Conservation (phyloP, 30 jellyfish, hydroid and myxozoan genomes). For the Sanderia malayensis region DNA sequence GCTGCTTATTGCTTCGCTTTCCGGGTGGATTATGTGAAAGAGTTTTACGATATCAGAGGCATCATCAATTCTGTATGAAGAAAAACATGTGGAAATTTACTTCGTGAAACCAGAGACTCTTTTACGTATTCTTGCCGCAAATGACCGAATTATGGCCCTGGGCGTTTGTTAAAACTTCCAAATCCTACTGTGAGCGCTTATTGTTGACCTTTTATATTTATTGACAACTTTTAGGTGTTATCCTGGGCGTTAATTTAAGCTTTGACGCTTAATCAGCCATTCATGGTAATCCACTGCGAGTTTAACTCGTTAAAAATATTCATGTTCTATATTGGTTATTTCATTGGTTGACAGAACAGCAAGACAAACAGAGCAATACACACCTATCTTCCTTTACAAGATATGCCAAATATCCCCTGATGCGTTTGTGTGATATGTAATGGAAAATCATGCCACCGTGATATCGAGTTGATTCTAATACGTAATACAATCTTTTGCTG, state of each 20-base stretch:
- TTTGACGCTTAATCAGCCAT: too few relatives aligned
- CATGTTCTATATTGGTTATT: too few relatives aligned
- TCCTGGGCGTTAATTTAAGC: neutral
- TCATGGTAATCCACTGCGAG: neutral
- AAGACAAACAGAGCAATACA: neutral
- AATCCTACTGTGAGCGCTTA: too few relatives aligned
- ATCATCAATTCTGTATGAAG: slow-evolving; percentile 52
- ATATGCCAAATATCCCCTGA: slow-evolving; percentile 28
- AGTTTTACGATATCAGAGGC: slow-evolving; percentile 67
- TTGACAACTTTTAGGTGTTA: neutral
- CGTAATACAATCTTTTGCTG: slow-evolving; percentile 27
- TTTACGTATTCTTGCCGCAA: too few relatives aligned
- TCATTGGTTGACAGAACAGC: too few relatives aligned
- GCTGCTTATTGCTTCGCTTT: slow-evolving; percentile 7
- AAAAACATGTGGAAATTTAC: too few relatives aligned
- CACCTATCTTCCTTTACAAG: slow-evolving; percentile 65
- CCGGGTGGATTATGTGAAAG: slow-evolving; percentile 39
- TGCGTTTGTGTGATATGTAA: slow-evolving; percentile 42
- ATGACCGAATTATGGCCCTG: too few relatives aligned
- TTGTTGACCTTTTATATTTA: too few relatives aligned
- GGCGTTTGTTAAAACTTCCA: too few relatives aligned
- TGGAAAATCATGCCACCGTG: slow-evolving; percentile 82
- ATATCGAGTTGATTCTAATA: slow-evolving; percentile 82
- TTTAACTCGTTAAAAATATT: neutral
- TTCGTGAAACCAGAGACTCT: too few relatives aligned